Base-by-base conservation (phyloP, 2,797 vertebrate species). In the Triplophysa yarkandensis region DNA sequence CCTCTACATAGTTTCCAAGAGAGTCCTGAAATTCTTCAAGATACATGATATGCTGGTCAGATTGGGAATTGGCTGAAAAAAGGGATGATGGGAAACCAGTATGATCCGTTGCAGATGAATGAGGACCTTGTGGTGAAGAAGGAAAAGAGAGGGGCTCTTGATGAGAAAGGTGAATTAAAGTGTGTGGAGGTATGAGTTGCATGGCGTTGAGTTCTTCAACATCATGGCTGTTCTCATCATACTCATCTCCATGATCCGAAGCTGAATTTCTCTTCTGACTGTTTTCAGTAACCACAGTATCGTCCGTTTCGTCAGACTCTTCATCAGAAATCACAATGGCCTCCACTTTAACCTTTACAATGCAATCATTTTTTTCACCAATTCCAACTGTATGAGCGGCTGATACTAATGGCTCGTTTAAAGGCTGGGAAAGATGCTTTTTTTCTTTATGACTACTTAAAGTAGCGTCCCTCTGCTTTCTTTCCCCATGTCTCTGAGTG, bases 251-350 rank as follows among this genome's bases (percentile, higher is more conserved):
- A 0, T 92, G 75, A 14, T 83, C 88, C 14, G 72, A 85, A 82
- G 85, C 67, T 81, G 65, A 3, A 77, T 80, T 52, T 76, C 78
- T 17, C 75, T 32, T 67, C 52, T 85, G 30, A 66, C 17, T 61
- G 30, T 66, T 25, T 17, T 64, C 23, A 32, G 16, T 66, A 16
- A 77, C 39, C 1, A 82, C 25, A 7, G 76, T 80, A 21, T 76
- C 81, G 16, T 88, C 93, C 3, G 85, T 85, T 2, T 87, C 89
- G 0, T 97, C 95, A 0, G 92, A 79, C 78, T 98, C 96, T 74
- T 97, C 96, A 0, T 98, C 96, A 0, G 96, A 97, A 84, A 97
- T 96, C 23, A 98, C 90, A 16, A 97, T 97, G 21, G 96, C 95
- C 80, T 98, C 96, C 72, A 95, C 93, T 79, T 98, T 97, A 14